phyloP scores from a whole-genome alignment of 2,797 vertebrate species.

The Craterocephalus amniculus region DNA sequence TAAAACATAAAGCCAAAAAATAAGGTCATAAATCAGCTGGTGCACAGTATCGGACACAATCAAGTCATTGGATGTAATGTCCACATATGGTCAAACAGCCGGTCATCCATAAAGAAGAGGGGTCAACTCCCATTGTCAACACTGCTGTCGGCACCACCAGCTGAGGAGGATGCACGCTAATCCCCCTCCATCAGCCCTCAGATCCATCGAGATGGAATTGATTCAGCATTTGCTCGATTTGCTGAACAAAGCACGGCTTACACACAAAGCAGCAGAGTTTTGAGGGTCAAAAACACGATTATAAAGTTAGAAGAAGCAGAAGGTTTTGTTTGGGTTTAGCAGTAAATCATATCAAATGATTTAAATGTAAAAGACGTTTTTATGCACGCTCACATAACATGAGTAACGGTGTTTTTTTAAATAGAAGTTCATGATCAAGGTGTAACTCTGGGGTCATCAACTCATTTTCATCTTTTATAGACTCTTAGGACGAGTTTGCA shows the following conservation, averaged over 20 bases:
- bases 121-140: conserved; percentile 11
- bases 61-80: background rate
- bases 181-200: conserved; percentile 13
- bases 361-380: background rate
- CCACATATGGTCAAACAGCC: background rate
- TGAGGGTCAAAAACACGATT: conserved; percentile 5
- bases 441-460: background rate
- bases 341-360: background rate
- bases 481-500: background rate
- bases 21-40: background rate
- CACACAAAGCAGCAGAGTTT: conserved; percentile 18
- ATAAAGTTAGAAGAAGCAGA: too few species aligned
- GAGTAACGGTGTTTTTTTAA: background rate
- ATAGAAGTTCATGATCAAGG: background rate
- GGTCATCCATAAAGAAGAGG: conserved; percentile 13
- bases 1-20: background rate
- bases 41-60: background rate
- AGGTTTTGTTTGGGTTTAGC: background rate
- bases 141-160: conserved; percentile 23
- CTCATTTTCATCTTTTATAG: background rate
- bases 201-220: conserved; percentile 42
- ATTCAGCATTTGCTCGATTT: conserved; percentile 62
- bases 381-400: background rate
- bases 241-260: conserved; percentile 41
- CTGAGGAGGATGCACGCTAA: conserved; percentile 37